Conservation (phyloP, 2,113 vertebrate species). For the Oryzias woworae region DNA sequence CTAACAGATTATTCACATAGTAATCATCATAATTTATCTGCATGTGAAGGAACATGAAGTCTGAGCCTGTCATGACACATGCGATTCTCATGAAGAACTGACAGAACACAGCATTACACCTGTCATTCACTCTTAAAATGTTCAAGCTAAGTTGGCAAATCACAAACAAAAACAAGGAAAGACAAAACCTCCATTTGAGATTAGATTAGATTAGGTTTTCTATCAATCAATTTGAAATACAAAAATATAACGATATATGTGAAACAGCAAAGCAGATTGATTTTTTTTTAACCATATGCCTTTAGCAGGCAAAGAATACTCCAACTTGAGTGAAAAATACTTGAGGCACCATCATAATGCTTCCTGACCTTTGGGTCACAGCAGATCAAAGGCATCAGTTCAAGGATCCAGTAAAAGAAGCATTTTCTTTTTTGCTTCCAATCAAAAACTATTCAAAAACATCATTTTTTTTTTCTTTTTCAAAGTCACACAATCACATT, state of each 20-base stretch:
- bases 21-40: background rate
- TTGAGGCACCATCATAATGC: background rate
- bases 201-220: slow-evolving; percentile 40
- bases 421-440: background rate
- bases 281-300: too few relatives aligned
- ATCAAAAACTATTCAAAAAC: background rate
- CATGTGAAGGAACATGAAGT: slow-evolving; percentile 4
- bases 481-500: background rate
- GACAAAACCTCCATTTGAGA: slow-evolving; percentile 39
- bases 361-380: slow-evolving; percentile 24
- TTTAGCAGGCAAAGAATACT: too few relatives aligned
- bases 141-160: slow-evolving; percentile 41
- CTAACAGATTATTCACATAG: too few relatives aligned
- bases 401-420: background rate
- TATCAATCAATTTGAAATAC: slow-evolving; percentile 8
- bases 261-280: too few relatives aligned
- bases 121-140: slow-evolving; percentile 49
- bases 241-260: background rate
- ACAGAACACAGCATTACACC: slow-evolving; percentile 2
- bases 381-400: slow-evolving; percentile 6
- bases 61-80: slow-evolving; percentile 21
- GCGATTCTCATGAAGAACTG: slow-evolving; percentile 1
- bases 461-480: background rate
- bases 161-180: slow-evolving; percentile 8
- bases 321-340: background rate